Evolutionary conservation across 2,113 vertebrate species (phyloP).

Genomic region (Cisticola juncidis): DNA sequence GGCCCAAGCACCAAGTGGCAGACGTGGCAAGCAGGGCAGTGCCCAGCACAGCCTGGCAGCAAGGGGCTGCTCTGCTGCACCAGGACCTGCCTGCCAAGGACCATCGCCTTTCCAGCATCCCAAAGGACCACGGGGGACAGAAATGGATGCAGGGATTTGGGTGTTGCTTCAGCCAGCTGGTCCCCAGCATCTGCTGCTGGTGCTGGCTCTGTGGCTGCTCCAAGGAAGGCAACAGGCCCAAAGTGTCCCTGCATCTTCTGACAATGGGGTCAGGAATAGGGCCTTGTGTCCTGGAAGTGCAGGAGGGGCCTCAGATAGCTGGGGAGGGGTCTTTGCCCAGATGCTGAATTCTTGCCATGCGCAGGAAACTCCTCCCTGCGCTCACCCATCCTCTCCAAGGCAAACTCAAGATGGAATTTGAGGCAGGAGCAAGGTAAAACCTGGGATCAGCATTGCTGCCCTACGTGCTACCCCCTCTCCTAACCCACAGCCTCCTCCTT

Average conservation of each 20-base stretch:
- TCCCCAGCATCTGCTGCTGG: accelerated
- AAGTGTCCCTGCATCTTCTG: not conserved
- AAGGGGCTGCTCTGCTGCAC: not conserved
- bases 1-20: slow-evolving; percentile 39
- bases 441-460: not conserved
- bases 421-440: not conserved
- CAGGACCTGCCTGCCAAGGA: accelerated
- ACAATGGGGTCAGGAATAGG: accelerated
- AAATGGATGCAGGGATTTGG: not conserved
- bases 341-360: not conserved
- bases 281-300: not conserved
- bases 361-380: not conserved
- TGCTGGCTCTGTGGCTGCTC: not conserved
- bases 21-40: not conserved
- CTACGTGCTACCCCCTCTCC: not conserved
- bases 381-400: not conserved
- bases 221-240: not conserved
- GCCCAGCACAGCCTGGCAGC: accelerated
- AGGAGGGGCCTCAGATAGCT: not conserved
- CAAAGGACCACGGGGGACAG: not conserved
- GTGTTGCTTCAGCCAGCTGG: not conserved
- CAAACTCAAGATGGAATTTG: not conserved
- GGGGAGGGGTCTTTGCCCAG: not conserved
- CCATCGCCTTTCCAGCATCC: accelerated
- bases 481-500: not conserved